Base-by-base conservation (phyloP, 2,797 vertebrate genomes). In the Calcarius lapponicus region DNA sequence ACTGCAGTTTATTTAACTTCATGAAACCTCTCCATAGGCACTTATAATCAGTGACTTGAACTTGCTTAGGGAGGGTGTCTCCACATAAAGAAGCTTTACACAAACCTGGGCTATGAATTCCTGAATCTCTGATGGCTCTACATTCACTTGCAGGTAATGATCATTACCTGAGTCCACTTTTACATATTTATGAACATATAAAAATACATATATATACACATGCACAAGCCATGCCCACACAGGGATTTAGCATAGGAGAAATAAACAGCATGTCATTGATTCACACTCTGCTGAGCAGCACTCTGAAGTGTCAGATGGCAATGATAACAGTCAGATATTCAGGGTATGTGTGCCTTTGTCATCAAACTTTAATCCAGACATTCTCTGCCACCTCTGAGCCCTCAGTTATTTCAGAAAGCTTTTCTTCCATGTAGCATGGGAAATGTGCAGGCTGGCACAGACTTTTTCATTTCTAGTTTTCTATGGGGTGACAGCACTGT, bases 281-380 rank as follows among this genome's bases (percentile, higher is more conserved):
- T 84, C 50, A 58, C 66, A 78, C 57, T 40, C 84, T 78, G 69
- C 58, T 72, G 69, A 94, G 69, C 42, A 78, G 75, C 75, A 22
- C 80, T 92, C 82, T 62, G 22, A 80, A 80, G 80, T 81, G 43
- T 90, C 85, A 90, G 70, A 66, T 76, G 82, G 78, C 56, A 90
- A 81, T 17, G 84, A 84, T 19, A 78, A 51, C 48, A 91, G 76
- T 36, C 70, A 70, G 70, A 88, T 79, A 91, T 90, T 81, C 76
- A 54, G 70, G 53, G n/a, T 38, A 64, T 2, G 7, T 9, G 34
- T n/a, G 73, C 40, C 48, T 88, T 83, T 92, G 71, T 82, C 86
- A 88, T 50, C 56, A 86, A 76, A 79, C 80, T 84, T 93, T 45
- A 93, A 95, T 76, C 50, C 71, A 80, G 73, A 62, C 36, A 18